Evolutionary conservation across 2,797 vertebrate species (phyloP), one percentile per base, ranked within the genome.

Genomic region (Cirrhinus molitorella): DNA sequence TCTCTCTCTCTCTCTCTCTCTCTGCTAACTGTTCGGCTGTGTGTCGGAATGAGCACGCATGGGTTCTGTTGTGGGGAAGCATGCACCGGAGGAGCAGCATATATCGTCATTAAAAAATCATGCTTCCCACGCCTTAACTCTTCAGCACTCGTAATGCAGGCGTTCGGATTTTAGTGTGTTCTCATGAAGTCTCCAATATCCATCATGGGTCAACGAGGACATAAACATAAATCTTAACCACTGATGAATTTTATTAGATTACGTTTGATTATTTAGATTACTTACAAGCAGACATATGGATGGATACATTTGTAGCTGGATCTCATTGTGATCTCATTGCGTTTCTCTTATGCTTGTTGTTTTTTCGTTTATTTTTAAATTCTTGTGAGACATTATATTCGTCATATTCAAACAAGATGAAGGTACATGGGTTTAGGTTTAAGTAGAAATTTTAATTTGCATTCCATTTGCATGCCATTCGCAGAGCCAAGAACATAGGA

Each of bases 101-200:
- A 82, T 83, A 71, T 80, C 83, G 8, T 65, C 61, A 90, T 90
- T 87, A 88, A 89, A 87, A 75, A 89, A 87, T 80, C 80, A 88
- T 90, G 83, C 87, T 89, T 90, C 86, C 85, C 86, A 89, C 83
- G 86, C 86, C 85, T 81, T 85, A 85, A 81, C 83, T 89, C 85
- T 81, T 86, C 61, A 81, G 86, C 79, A 85, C 86, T 83, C 80
- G 79, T 85, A 83, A 81, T 80, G 77, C 85, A 77, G 40, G 79
- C 83, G 81, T 86, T 67, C 61, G 82, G 82, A 85, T 83, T 85
- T 84, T 83, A 86, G 80, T 81, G 74, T 59, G 83, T 57, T 63
- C 49, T 77, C 61, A 21, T 74, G 70, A 85, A 81, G 83, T 81
- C 74, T 82, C 59, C 40, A 72, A 72, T 28, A 25, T 14, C n/a